phyloP scores from a whole-genome alignment of 2,888 invertebrate species.

The Tachystola acroxantha region DNA sequence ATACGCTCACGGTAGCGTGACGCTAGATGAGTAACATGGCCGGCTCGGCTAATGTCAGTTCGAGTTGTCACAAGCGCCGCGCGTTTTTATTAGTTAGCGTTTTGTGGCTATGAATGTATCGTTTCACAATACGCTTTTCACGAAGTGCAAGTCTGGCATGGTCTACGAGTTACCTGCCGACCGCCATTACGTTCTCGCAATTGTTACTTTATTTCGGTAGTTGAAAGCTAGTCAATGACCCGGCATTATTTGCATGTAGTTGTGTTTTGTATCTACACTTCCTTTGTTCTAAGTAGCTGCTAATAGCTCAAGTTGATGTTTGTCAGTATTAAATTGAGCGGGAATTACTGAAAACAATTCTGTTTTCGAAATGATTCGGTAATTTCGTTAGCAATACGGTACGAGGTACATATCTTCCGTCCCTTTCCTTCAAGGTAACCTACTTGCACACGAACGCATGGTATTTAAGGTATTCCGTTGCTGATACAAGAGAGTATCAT shows the following conservation, averaged over 20 bases:
- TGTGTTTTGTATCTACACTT: constrained; percentile 44
- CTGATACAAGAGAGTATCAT: neutral
- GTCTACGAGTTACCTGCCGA: constrained; percentile 17
- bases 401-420: constrained; percentile 30
- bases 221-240: constrained; percentile 65
- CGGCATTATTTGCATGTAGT: constrained; percentile 66
- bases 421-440: constrained; percentile 41
- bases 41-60: constrained; percentile 68
- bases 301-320: constrained; percentile 13
- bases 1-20: constrained; percentile 65
- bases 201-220: constrained; percentile 39
- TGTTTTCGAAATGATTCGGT: neutral
- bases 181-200: constrained; percentile 24
- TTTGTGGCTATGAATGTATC: constrained; percentile 15
- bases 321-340: constrained; percentile 25
- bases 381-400: constrained; percentile 17
- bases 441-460: constrained; percentile 34
- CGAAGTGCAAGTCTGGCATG: constrained; percentile 25
- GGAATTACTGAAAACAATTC: constrained; percentile 23
- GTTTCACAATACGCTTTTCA: constrained; percentile 15
- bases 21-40: constrained; percentile 71
- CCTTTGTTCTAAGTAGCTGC: constrained; percentile 48
- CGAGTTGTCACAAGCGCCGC: constrained; percentile 49
- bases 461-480: constrained; percentile 23
- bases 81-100: constrained; percentile 35